These are phyloP conservation scores for Corythornis cristatus DNA, from an alignment of 2,113 vertebrate species.

Conservation along the genomic window DNA sequence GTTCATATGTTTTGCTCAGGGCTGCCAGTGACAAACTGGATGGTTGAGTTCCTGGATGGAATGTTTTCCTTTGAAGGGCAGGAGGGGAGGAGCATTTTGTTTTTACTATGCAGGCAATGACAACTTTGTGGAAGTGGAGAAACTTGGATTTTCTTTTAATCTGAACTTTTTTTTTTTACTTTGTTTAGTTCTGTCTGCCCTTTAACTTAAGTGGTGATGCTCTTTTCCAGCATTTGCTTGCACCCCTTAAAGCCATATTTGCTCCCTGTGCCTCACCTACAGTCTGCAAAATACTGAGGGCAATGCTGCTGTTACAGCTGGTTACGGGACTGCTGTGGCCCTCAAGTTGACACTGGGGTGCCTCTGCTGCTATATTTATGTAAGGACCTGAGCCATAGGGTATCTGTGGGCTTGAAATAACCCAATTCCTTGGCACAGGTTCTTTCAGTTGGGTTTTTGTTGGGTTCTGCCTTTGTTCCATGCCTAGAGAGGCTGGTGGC, in stretches of 20 bases:
- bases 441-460: neutral
- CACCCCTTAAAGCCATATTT: conserved; percentile 65
- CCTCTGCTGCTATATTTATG: conserved; percentile 58
- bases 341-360: neutral
- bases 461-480: conserved; percentile 13
- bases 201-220: neutral
- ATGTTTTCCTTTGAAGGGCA: neutral
- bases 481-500: neutral
- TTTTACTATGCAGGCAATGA: neutral
- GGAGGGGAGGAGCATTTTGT: neutral
- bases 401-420: neutral
- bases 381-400: neutral
- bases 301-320: neutral
- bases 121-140: neutral
- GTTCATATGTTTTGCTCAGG: conserved; percentile 49
- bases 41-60: neutral
- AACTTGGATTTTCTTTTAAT: neutral
- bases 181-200: neutral
- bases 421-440: neutral
- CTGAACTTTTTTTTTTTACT: neutral
- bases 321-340: neutral
- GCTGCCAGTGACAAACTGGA: neutral
- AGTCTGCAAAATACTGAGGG: neutral
- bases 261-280: conserved; percentile 18
- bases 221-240: conserved; percentile 12